Evolutionary conservation across 2,888 invertebrate species (phyloP).

Genomic region (Corbicula japonica): DNA sequence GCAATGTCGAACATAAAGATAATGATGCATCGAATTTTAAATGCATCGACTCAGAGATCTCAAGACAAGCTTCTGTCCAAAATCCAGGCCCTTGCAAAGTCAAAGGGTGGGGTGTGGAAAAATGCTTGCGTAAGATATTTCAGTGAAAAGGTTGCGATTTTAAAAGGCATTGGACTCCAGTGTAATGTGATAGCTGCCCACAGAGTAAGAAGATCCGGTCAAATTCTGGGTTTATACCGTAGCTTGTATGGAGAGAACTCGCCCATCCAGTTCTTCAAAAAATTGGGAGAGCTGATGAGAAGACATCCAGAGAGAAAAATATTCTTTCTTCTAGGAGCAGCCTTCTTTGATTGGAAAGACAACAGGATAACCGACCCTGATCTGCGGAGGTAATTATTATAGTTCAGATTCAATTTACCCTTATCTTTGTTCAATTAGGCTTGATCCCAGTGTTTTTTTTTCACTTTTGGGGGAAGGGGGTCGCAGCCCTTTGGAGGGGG

Average conservation of each 20-base stretch:
- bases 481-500: too few relatives aligned
- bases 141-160: constrained; percentile 62
- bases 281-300: constrained; percentile 52
- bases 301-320: constrained; percentile 57
- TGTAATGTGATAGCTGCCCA: constrained; percentile 81
- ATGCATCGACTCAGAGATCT: constrained; percentile 26
- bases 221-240: constrained; percentile 77
- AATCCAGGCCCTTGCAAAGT: constrained; percentile 16
- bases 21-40: constrained; percentile 36
- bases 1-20: constrained; percentile 46
- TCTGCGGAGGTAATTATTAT: constrained; percentile 72
- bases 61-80: constrained; percentile 33
- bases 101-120: constrained; percentile 42
- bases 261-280: constrained; percentile 68
- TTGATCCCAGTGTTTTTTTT: too few relatives aligned
- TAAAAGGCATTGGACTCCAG: constrained; percentile 75
- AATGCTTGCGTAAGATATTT: constrained; percentile 52
- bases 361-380: constrained; percentile 80
- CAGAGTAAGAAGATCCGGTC: constrained; percentile 74
- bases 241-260: constrained; percentile 77
- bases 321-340: constrained; percentile 75
- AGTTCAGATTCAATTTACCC: too few relatives aligned
- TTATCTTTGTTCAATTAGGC: too few relatives aligned
- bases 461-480: too few relatives aligned
- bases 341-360: constrained; percentile 82